A percentile compares a stretch with the other conserved stretches of the same genome.
These are phyloP conservation scores for Ondatra zibethicus DNA, from an alignment of 2,113 vertebrate genomes.

Conservation along the genomic window DNA sequence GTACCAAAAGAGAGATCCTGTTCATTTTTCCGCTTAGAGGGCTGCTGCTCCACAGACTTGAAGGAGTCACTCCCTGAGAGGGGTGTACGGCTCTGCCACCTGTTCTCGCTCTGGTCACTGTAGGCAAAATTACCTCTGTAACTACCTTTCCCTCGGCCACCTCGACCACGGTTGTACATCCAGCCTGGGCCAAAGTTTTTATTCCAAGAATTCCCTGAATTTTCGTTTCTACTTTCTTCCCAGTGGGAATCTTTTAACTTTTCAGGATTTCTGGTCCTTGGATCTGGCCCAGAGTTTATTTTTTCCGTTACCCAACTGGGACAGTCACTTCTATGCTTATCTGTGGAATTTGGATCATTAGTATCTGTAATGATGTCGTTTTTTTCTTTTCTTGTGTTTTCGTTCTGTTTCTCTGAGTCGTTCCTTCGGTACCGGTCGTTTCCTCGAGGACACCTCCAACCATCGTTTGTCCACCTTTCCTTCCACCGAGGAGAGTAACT, in stretches of 20 bases:
- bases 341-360: constrained; percentile 86
- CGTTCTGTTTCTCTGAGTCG: constrained; percentile 88
- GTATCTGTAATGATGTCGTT: constrained; percentile 83
- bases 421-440: constrained; percentile 87
- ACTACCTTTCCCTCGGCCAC: constrained; percentile 85
- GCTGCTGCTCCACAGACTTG: constrained; percentile 92
- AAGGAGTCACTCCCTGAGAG: constrained; percentile 94
- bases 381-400: constrained; percentile 87
- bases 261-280: constrained; percentile 87
- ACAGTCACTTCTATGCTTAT: constrained; percentile 90
- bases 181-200: constrained; percentile 87
- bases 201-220: constrained; percentile 88
- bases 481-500: constrained; percentile 92
- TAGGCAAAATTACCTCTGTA: constrained; percentile 86
- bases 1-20: constrained; percentile 89
- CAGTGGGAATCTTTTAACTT: constrained; percentile 86
- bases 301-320: constrained; percentile 95
- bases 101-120: constrained; percentile 90
- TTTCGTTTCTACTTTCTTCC: constrained; percentile 90
- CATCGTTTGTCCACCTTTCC: constrained; percentile 90
- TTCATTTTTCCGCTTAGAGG: constrained; percentile 90
- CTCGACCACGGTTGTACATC: constrained; percentile 88
- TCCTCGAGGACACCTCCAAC: constrained; percentile 88
- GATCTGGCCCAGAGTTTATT: constrained; percentile 87
- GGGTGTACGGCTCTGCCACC: constrained; percentile 92